Conservation (phyloP, 2,888 invertebrate genomes). For the Drosophila cyrtoloma region DNA sequence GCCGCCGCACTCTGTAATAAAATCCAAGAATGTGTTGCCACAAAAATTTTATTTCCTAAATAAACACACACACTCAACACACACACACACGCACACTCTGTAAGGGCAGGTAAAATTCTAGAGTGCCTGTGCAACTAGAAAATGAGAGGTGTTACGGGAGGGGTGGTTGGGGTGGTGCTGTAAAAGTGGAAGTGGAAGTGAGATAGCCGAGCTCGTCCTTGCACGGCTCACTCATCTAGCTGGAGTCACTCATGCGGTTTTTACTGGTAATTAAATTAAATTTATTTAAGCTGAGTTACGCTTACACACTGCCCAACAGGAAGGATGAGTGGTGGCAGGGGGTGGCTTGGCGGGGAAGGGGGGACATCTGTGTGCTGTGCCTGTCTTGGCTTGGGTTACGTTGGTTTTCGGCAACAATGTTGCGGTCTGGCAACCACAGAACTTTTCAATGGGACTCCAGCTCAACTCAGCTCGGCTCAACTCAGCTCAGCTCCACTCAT, state of each 20-base stretch:
- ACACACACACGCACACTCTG: slow-evolving; percentile 9
- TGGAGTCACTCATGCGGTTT: slow-evolving; percentile 78
- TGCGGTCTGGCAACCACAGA: slow-evolving; percentile 74
- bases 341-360: not conserved
- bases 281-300: slow-evolving; percentile 80
- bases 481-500: slow-evolving; percentile 41
- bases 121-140: slow-evolving; percentile 17
- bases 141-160: not conserved
- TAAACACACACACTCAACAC: slow-evolving; percentile 60
- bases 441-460: slow-evolving; percentile 51
- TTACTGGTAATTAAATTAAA: slow-evolving; percentile 82
- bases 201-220: slow-evolving; percentile 57
- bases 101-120: slow-evolving; percentile 40
- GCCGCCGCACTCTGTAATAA: slow-evolving; percentile 76
- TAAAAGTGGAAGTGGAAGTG: slow-evolving; percentile 10
- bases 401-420: slow-evolving; percentile 80
- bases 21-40: slow-evolving; percentile 82
- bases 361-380: slow-evolving; percentile 13
- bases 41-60: slow-evolving; percentile 81
- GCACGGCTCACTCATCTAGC: slow-evolving; percentile 62
- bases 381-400: slow-evolving; percentile 69
- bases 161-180: not conserved
- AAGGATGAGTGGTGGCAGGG: not conserved
- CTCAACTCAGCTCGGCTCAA: slow-evolving; percentile 11
- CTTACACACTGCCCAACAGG: slow-evolving; percentile 35